Conservation (phyloP, 2,888 invertebrate species). For the Athalia cordata region DNA sequence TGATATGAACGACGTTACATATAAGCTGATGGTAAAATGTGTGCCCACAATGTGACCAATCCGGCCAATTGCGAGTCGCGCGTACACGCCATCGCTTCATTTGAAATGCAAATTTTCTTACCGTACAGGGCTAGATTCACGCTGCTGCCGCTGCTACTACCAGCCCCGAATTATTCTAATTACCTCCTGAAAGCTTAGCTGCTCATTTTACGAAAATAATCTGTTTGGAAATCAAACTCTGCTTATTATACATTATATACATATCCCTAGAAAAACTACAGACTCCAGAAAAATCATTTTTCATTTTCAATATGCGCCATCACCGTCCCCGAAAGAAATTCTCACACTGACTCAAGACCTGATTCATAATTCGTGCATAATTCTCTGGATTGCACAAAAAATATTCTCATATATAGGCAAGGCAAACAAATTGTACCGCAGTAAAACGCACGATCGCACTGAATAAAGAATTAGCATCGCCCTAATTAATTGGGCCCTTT, state of each 20-base stretch:
- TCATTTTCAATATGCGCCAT: too few relatives aligned
- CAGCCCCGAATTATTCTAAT: conserved; percentile 73
- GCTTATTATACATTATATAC: background rate
- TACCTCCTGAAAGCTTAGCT: conserved; percentile 67
- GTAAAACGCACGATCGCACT: too few relatives aligned
- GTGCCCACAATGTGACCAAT: conserved; percentile 42
- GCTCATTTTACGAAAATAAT: conserved; percentile 51
- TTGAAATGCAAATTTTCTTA: conserved; percentile 72
- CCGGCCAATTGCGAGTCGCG: conserved; percentile 51
- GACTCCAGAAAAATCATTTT: too few relatives aligned
- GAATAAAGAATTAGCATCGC: background rate
- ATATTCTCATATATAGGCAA: too few relatives aligned
- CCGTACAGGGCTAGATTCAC: conserved; percentile 39
- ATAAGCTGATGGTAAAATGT: conserved; percentile 10
- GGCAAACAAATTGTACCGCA: too few relatives aligned
- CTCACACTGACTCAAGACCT: too few relatives aligned
- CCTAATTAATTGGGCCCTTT: conserved; percentile 8
- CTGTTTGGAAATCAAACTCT: conserved; percentile 26
- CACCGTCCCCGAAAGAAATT: too few relatives aligned
- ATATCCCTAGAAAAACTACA: background rate
- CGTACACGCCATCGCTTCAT: conserved; percentile 73
- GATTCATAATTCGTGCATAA: too few relatives aligned
- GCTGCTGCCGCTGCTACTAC: conserved; percentile 49
- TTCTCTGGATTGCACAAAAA: too few relatives aligned
- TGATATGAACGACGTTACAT: conserved; percentile 16